These are phyloP conservation scores for Philopedon plagiatum DNA, from an alignment of 2,888 invertebrate genomes.

Conservation along the genomic window DNA sequence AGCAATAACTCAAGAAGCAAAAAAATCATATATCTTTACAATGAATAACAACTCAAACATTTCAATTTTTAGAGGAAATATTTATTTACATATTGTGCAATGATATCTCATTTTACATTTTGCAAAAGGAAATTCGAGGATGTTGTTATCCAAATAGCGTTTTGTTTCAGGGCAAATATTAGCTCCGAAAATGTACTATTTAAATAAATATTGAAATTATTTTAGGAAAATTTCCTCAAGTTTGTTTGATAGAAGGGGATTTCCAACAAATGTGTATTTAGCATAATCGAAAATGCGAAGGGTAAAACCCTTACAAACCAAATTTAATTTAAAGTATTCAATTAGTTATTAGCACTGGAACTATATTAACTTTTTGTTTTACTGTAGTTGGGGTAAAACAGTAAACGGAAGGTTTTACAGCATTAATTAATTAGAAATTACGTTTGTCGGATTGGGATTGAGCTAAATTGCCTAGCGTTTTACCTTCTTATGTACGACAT, in stretches of 20 bases:
- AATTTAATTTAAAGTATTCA: too few relatives aligned
- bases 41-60: constrained; percentile 32
- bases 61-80: constrained; percentile 27
- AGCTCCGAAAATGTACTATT: constrained; percentile 3
- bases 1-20: neutral
- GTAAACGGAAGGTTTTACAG: too few relatives aligned
- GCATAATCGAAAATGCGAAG: neutral
- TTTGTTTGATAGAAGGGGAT: neutral
- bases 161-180: constrained; percentile 8
- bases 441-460: too few relatives aligned
- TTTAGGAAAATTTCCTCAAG: neutral
- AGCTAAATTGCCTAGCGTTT: too few relatives aligned
- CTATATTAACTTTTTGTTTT: too few relatives aligned
- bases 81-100: constrained; percentile 28
- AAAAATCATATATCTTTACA: constrained; percentile 2
- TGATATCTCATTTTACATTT: constrained; percentile 6
- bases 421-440: too few relatives aligned
- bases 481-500: too few relatives aligned
- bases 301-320: neutral
- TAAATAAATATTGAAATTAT: constrained; percentile 6
- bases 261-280: neutral
- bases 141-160: constrained; percentile 7
- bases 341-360: too few relatives aligned
- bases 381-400: too few relatives aligned
- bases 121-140: neutral